These are phyloP conservation scores for Drosophila kohkoa DNA, from an alignment of 1,140 invertebrate genomes.

Conservation along the genomic window DNA sequence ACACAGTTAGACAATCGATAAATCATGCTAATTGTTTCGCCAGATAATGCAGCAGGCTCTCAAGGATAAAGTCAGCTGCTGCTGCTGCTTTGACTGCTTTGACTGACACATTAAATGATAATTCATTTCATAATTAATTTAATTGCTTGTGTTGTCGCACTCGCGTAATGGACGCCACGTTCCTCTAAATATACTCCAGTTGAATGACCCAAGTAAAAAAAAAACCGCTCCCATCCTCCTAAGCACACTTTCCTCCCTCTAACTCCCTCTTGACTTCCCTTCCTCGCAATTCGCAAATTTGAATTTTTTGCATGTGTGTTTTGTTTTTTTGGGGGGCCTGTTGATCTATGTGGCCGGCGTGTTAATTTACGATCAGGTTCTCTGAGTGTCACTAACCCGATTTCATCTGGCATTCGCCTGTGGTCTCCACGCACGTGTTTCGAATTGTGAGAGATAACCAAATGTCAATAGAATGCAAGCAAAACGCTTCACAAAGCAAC, in stretches of 20 bases:
- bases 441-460: slow-evolving; percentile 31
- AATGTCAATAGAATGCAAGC: slow-evolving; percentile 26
- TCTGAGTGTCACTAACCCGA: slow-evolving; percentile 27
- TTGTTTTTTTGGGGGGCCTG: not conserved
- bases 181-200: slow-evolving; percentile 18
- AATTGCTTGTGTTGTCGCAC: slow-evolving; percentile 22
- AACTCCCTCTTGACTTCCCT: not conserved
- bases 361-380: slow-evolving; percentile 46
- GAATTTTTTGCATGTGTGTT: not conserved
- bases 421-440: slow-evolving; percentile 31
- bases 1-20: slow-evolving; percentile 56
- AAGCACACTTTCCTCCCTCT: not conserved
- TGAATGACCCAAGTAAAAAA: slow-evolving; percentile 13
- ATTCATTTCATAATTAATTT: slow-evolving; percentile 36
- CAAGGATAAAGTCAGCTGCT: slow-evolving; percentile 5
- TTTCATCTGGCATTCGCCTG: not conserved
- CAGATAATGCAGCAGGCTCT: slow-evolving; percentile 35
- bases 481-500: too few relatives aligned
- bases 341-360: slow-evolving; percentile 40
- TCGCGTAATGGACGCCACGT: slow-evolving; percentile 31
- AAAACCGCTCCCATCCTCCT: too few relatives aligned
- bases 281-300: not conserved
- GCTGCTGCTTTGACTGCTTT: too few relatives aligned
- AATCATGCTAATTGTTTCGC: slow-evolving; percentile 72
- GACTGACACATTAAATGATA: slow-evolving; percentile 2